Evolutionary conservation across 2,888 invertebrate genomes (phyloP).

Genomic region (Heliconius charithonia): DNA sequence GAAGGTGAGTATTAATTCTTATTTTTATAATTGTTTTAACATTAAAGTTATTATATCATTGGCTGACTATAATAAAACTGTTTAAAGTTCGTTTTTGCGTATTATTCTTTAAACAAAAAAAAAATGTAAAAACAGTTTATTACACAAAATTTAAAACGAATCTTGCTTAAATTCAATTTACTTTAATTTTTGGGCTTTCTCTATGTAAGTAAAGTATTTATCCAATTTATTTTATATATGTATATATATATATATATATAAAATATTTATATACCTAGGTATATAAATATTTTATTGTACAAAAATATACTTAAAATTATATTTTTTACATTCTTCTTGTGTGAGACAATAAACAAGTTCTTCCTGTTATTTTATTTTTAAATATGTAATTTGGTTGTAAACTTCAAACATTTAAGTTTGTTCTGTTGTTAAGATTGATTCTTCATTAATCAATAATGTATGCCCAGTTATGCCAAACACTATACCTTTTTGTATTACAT

Average conservation of each 20-base stretch:
- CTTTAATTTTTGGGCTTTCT: background rate
- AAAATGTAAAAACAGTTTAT: background rate
- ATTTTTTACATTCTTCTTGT: too few species aligned
- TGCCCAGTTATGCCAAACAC: slow-evolving; percentile 3
- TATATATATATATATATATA: too few species aligned
- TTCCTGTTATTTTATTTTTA: background rate
- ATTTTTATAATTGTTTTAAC: background rate
- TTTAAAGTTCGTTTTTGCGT: background rate
- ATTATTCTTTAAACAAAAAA: background rate
- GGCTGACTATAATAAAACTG: background rate
- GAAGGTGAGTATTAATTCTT: slow-evolving; percentile 1
- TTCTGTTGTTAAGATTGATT: background rate
- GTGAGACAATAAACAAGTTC: background rate
- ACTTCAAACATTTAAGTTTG: background rate
- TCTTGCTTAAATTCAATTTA: background rate
- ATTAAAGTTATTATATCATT: background rate
- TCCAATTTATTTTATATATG: background rate
- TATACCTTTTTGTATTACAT: slow-evolving; percentile 20
- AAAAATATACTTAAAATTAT: background rate
- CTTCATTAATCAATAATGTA: slow-evolving; percentile 20
- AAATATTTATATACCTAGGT: too few species aligned
- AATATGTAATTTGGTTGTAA: background rate
- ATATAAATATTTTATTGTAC: too few species aligned
- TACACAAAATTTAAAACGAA: background rate
- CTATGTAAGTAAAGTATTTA: background rate